A percentile compares a stretch with the other conserved stretches of the same genome.
phyloP scores from a whole-genome alignment of 2,888 invertebrate species.

The Epicampocera succincta region DNA sequence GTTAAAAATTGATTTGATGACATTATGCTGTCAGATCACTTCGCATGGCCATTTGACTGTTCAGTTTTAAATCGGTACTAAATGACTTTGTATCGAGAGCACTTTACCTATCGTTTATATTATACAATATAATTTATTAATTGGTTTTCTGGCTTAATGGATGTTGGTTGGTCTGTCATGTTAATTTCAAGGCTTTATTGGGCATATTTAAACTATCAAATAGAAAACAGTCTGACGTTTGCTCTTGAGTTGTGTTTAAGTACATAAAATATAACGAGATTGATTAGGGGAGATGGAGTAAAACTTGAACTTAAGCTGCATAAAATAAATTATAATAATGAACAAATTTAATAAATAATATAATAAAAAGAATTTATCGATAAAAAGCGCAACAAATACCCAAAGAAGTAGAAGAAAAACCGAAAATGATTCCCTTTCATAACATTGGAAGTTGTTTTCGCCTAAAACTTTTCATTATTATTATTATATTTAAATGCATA shows the following conservation, averaged over 20 bases:
- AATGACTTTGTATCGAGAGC: background rate
- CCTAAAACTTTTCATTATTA: no score
- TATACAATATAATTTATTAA: constrained; percentile 28
- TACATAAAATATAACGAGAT: no score
- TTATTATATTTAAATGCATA: no score
- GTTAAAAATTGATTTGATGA: background rate
- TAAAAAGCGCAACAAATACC: no score
- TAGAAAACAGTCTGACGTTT: background rate
- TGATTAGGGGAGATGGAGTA: no score
- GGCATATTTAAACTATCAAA: background rate
- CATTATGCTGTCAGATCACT: background rate
- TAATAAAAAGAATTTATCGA: no score
- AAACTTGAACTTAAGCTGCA: no score
- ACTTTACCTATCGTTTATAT: background rate
- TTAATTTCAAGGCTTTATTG: constrained; percentile 3
- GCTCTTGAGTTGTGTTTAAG: background rate
- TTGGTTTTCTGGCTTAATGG: background rate
- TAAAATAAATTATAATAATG: no score
- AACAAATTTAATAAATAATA: no score
- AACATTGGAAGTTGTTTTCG: no score
- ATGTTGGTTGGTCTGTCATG: constrained; percentile 6
- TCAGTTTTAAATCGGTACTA: constrained; percentile 1
- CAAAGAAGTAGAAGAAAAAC: no score
- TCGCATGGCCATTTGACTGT: background rate
- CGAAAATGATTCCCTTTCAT: no score